phyloP scores from a whole-genome alignment of 2,113 vertebrate species.

The Catagonus wagneri region DNA sequence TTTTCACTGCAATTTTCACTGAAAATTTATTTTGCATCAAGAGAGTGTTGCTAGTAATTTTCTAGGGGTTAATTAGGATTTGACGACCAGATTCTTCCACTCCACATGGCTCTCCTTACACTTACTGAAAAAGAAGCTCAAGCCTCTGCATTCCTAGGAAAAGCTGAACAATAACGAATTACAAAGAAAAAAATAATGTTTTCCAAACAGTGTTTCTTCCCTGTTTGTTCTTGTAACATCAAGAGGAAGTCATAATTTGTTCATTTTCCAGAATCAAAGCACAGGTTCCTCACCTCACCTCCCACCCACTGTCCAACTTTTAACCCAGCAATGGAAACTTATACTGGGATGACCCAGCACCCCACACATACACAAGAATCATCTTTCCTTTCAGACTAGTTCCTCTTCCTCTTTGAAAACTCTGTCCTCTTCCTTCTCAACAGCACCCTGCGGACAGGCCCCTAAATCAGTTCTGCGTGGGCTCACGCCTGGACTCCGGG shows the following conservation, averaged over 20 bases:
- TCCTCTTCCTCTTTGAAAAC: background rate
- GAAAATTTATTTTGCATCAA: constrained; percentile 12
- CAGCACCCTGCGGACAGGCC: background rate
- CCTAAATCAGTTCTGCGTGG: background rate
- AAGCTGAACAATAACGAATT: background rate
- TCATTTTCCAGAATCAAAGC: background rate
- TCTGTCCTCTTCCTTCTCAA: background rate
- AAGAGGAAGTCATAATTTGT: too few species aligned
- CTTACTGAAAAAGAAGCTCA: background rate
- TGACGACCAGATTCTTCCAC: background rate
- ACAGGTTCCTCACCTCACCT: rapidly evolving
- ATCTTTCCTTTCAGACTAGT: background rate
- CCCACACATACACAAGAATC: background rate
- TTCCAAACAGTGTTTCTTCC: background rate
- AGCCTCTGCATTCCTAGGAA: background rate
- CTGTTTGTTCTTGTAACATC: background rate
- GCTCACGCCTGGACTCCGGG: background rate
- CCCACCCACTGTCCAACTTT: too few species aligned
- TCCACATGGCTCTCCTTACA: background rate
- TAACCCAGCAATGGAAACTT: background rate
- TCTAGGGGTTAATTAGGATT: background rate
- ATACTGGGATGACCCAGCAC: background rate
- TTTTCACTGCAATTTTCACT: background rate
- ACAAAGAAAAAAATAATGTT: background rate
- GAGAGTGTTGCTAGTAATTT: background rate